Base-by-base conservation (phyloP, 2,113 vertebrate genomes). In the Orycteropus afer region DNA sequence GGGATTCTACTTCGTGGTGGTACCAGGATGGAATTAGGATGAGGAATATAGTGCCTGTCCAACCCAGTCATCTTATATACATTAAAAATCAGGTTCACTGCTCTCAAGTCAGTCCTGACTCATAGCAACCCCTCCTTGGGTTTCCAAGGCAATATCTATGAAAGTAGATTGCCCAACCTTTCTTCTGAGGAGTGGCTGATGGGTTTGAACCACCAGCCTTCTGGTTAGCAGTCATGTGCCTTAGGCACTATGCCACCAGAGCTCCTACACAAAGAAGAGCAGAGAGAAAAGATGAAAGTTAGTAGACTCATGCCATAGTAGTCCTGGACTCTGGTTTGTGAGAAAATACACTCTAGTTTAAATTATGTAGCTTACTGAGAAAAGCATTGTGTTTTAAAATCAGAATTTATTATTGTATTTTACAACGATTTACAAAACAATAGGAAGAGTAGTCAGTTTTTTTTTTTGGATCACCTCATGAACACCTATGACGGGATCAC, bases 391-490 rank as follows among this genome's bases (percentile, higher is more conserved):
- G 34, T 37, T 93, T 86, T 69, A 91, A 91, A 83, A 69, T 32
- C 32, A 76, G 40, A 37, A 76, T 74, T 83, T 51, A 27, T 34
- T 32, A 47, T 12, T 61, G 2, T n/a, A 93, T 89, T 93, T 92
- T 91, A 32, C n/a, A 86, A 42, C 51, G 29, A 71, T 71, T 93
- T 88, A 67, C 11, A 96, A 65, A 74, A 34, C 17, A 69, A 47
- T 51, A 71, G 18, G 32, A 87, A 88, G 29, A 89, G 37, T 7
- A 81, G n/a, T 11, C 40, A 37, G 63, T 3, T 34, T 74, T 71
- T 34, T 82, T 87, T 37, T 49, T n/a, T 2, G 15, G n/a, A 93
- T n/a, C 34, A 82, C 61, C 59, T 92, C n/a, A 92, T 32, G 49
- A 88, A 88, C 18, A 77, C 53, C 40, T 22, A 90, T 55, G 34